Percentiles rank a stretch among this genome's conserved stretches.
These are phyloP conservation scores for Andricus curvator DNA, from an alignment of 2,888 invertebrate genomes.

Conservation along the genomic window DNA sequence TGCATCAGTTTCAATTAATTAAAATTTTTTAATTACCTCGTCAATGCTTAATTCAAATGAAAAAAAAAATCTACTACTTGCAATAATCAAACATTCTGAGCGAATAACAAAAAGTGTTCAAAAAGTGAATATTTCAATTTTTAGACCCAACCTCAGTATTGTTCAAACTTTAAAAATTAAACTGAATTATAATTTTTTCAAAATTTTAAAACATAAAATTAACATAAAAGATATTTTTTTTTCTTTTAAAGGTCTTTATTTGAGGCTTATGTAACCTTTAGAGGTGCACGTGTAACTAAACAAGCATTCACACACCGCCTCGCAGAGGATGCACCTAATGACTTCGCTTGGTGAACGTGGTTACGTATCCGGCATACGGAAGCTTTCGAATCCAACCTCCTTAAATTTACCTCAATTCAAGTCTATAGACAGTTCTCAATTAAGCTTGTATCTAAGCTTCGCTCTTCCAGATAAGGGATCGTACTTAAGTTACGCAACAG, in stretches of 20 bases:
- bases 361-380: slow-evolving; percentile 29
- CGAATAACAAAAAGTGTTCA: too few species aligned
- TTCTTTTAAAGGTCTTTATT: neutral
- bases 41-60: too few species aligned
- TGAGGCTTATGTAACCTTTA: neutral
- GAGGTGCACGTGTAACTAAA: slow-evolving; percentile 6
- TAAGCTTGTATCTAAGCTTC: slow-evolving; percentile 60
- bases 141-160: too few species aligned
- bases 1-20: too few species aligned
- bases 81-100: too few species aligned
- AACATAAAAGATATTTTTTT: too few species aligned
- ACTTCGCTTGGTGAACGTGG: slow-evolving; percentile 13
- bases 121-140: too few species aligned
- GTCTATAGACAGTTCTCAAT: slow-evolving; percentile 59
- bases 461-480: slow-evolving; percentile 50
- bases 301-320: slow-evolving; percentile 19
- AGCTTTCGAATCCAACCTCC: slow-evolving; percentile 35
- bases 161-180: neutral
- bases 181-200: neutral
- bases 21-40: too few species aligned
- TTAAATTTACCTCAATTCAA: slow-evolving; percentile 40
- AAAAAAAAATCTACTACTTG: too few species aligned
- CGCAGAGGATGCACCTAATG: neutral
- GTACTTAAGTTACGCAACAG: too few species aligned
- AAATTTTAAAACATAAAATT: neutral